Evolutionary conservation across 2,113 vertebrate genomes (phyloP).

Genomic region (Seriola rivoliana): DNA sequence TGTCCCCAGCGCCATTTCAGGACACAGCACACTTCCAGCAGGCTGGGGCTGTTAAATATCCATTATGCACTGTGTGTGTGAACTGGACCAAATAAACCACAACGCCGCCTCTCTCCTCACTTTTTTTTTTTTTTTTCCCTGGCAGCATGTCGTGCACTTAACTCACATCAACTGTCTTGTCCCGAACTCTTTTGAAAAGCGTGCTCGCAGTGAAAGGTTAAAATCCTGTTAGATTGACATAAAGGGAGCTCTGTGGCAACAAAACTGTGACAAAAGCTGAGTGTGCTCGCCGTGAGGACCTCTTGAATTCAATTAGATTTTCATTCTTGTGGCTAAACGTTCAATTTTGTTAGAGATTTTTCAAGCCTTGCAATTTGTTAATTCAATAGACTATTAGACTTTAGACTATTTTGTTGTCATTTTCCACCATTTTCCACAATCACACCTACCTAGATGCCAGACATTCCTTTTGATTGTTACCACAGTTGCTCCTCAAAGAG

Average conservation of each 20-base stretch:
- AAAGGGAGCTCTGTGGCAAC: slow-evolving; percentile 5
- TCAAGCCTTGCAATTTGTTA: slow-evolving; percentile 1
- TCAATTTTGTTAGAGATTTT: slow-evolving; percentile 10
- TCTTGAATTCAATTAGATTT: slow-evolving; percentile 26
- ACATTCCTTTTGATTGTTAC: neutral
- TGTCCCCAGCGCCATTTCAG: slow-evolving; percentile 65
- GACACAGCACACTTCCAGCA: slow-evolving; percentile 64
- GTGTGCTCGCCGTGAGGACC: neutral
- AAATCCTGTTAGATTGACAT: slow-evolving; percentile 45
- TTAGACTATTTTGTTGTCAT: slow-evolving; percentile 3
- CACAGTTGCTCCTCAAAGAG: slow-evolving; percentile 16
- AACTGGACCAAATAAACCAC: slow-evolving; percentile 71
- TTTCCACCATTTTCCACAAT: neutral
- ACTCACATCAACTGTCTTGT: slow-evolving; percentile 34
- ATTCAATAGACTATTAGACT: neutral
- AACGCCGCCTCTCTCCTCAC: slow-evolving; percentile 32
- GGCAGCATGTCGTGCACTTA: slow-evolving; percentile 37
- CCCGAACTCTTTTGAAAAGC: slow-evolving; percentile 11
- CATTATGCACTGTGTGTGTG: slow-evolving; percentile 63
- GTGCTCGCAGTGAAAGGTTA: slow-evolving; percentile 30
- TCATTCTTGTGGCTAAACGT: slow-evolving; percentile 1
- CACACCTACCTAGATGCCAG: neutral
- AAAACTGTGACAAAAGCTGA: slow-evolving; percentile 23
- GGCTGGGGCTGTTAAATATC: slow-evolving; percentile 73
- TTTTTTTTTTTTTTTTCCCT: neutral